Evolutionary conservation across 1,140 invertebrate genomes (phyloP).

Genomic region (Cotesia typhae): DNA sequence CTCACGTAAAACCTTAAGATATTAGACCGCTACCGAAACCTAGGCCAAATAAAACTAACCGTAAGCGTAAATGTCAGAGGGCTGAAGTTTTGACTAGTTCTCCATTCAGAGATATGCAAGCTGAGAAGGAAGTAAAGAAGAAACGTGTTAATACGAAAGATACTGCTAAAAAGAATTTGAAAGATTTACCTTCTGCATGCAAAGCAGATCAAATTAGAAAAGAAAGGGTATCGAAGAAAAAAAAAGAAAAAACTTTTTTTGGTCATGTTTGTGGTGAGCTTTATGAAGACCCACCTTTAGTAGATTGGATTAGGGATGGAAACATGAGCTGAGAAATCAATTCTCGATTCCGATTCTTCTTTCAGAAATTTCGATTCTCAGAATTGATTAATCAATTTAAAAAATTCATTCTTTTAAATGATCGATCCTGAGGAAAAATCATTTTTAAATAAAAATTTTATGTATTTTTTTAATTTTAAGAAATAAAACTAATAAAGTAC

Average conservation of each 20-base stretch:
- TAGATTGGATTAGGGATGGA: constrained; percentile 28
- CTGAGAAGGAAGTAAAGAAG: constrained; percentile 24
- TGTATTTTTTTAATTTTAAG: too few species aligned
- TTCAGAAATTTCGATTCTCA: too few species aligned
- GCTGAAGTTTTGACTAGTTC: constrained; percentile 29
- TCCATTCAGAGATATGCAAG: constrained; percentile 17
- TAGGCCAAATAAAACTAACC: constrained; percentile 29
- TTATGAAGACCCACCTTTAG: constrained; percentile 18
- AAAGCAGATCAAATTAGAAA: constrained; percentile 20
- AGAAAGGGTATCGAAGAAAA: constrained; percentile 19
- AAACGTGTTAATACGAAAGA: constrained; percentile 9
- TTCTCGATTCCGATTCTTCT: too few species aligned
- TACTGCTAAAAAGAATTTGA: constrained; percentile 7
- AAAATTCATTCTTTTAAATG: too few species aligned
- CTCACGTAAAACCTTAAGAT: constrained; percentile 12
- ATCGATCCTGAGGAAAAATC: too few species aligned
- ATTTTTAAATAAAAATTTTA: too few species aligned
- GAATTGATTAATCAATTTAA: too few species aligned
- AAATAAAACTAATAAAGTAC: too few species aligned
- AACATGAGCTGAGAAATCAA: too few species aligned
- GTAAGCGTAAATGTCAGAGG: constrained; percentile 23
- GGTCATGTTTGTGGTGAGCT: constrained; percentile 25
- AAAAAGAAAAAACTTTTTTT: constrained; percentile 7
- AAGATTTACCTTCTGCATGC: constrained; percentile 11
- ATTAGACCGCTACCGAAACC: constrained; percentile 26